Percentiles rank a stretch among this genome's conserved stretches.
Evolutionary conservation across 2,888 invertebrate species (phyloP).

Genomic region (Dugesia japonica): DNA sequence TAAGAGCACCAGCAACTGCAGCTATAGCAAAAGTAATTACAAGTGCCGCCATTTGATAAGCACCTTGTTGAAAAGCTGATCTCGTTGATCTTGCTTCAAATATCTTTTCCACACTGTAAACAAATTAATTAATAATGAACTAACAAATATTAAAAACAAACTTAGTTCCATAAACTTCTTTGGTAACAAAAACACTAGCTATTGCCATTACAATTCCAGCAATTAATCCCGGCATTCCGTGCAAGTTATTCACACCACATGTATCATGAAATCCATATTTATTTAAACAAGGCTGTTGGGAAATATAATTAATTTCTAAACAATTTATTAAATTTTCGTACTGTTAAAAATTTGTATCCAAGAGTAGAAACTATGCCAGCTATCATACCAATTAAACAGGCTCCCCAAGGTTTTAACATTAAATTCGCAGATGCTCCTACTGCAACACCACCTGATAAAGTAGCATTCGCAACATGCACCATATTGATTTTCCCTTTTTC

Average conservation of each 20-base stretch:
- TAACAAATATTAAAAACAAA: too few relatives aligned
- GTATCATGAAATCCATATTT: conserved; percentile 57
- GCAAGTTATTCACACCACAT: conserved; percentile 88
- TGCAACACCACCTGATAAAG: conserved; percentile 77
- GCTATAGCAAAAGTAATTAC: background rate
- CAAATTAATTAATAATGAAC: too few relatives aligned
- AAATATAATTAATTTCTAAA: background rate
- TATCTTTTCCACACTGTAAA: background rate
- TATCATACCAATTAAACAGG: conserved; percentile 63
- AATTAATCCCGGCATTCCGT: conserved; percentile 78
- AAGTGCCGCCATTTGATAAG: background rate
- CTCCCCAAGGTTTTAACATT: conserved; percentile 66
- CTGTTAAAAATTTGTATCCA: conserved; percentile 57
- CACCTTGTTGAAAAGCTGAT: background rate
- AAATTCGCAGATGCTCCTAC: conserved; percentile 70
- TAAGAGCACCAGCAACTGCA: background rate
- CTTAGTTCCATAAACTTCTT: conserved; percentile 52
- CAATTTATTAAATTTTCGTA: conserved; percentile 35
- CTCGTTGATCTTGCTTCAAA: conserved; percentile 10
- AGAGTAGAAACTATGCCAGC: conserved; percentile 65
- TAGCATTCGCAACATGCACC: conserved; percentile 77
- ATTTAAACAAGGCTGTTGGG: conserved; percentile 21
- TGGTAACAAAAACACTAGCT: conserved; percentile 56
- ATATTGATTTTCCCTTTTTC: conserved; percentile 42
- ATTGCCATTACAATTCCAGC: conserved; percentile 65